Evolutionary conservation across 92 coral and sea anemone genomes (phyloP).

Genomic region (Phymanthus crucifer): DNA sequence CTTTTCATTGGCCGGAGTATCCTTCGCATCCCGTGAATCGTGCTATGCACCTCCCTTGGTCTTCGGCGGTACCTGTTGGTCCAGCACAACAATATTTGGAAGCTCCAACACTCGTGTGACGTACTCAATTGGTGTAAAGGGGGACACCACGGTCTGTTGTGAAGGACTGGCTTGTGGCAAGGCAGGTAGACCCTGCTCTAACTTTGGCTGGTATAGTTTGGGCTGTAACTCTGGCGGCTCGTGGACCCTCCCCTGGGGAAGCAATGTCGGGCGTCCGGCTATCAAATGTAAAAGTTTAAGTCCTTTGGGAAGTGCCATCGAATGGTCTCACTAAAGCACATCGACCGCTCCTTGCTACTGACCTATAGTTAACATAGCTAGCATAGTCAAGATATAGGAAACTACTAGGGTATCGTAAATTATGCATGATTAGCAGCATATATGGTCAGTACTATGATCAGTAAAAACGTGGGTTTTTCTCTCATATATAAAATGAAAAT

Average conservation of each 20-base stretch:
- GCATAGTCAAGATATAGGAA: background rate
- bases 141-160: slow-evolving; percentile 34
- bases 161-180: slow-evolving; percentile 19
- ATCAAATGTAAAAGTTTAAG: slow-evolving; percentile 38
- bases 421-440: too few species aligned
- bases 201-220: slow-evolving; percentile 26
- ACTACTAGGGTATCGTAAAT: too few species aligned
- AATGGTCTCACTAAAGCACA: slow-evolving; percentile 31
- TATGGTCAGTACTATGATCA: too few species aligned
- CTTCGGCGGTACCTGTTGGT: slow-evolving; percentile 15
- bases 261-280: slow-evolving; percentile 40
- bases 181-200: slow-evolving; percentile 20
- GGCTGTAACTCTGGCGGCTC: slow-evolving; percentile 30
- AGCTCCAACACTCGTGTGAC: slow-evolving; percentile 21
- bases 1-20: slow-evolving; percentile 22
- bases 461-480: too few species aligned
- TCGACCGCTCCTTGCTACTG: background rate
- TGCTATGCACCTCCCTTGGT: slow-evolving; percentile 37
- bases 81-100: slow-evolving; percentile 22
- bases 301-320: slow-evolving; percentile 28
- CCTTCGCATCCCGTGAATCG: slow-evolving; percentile 17
- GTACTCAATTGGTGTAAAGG: slow-evolving; percentile 19
- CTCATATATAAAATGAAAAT: too few species aligned
- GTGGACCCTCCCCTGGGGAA: slow-evolving; percentile 45
- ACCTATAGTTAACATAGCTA: background rate